A percentile compares a stretch with the other conserved stretches of the same genome.
These are phyloP conservation scores for Chaetops frenatus DNA, from an alignment of 2,113 vertebrate species.

Conservation along the genomic window DNA sequence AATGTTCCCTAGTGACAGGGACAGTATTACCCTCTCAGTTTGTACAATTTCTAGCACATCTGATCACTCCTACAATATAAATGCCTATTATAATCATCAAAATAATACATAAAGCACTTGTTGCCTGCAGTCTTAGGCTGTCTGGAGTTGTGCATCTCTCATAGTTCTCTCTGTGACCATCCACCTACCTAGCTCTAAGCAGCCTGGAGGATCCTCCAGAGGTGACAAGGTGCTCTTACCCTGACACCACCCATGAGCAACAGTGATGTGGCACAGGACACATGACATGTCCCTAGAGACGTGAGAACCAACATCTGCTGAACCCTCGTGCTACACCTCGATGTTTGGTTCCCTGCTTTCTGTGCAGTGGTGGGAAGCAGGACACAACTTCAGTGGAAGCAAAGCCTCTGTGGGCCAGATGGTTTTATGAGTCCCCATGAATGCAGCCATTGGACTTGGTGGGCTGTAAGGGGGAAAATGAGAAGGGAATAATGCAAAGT, in stretches of 20 bases:
- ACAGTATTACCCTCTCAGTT: neutral
- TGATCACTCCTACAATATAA: neutral
- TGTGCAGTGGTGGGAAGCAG: fast-evolving
- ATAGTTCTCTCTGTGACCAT: neutral
- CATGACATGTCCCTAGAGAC: fast-evolving
- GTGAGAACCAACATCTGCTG: neutral
- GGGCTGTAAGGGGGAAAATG: neutral
- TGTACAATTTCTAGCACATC: neutral
- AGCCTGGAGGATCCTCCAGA: neutral
- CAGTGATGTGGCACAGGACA: neutral
- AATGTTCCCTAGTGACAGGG: neutral
- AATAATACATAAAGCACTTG: neutral
- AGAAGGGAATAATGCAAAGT: neutral
- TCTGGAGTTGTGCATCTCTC: neutral
- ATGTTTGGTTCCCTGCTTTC: neutral
- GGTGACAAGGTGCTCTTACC: neutral
- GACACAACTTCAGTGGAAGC: neutral
- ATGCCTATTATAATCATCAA: neutral
- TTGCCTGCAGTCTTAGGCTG: neutral
- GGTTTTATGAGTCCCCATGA: neutral
- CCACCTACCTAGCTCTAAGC: neutral
- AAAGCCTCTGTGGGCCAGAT: neutral
- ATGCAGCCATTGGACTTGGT: fast-evolving
- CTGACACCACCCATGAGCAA: neutral
- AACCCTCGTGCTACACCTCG: neutral